A percentile compares a stretch with the other conserved stretches of the same genome.
These are phyloP conservation scores for Euplexia lucipara DNA, from an alignment of 2,888 invertebrate species.

Conservation along the genomic window DNA sequence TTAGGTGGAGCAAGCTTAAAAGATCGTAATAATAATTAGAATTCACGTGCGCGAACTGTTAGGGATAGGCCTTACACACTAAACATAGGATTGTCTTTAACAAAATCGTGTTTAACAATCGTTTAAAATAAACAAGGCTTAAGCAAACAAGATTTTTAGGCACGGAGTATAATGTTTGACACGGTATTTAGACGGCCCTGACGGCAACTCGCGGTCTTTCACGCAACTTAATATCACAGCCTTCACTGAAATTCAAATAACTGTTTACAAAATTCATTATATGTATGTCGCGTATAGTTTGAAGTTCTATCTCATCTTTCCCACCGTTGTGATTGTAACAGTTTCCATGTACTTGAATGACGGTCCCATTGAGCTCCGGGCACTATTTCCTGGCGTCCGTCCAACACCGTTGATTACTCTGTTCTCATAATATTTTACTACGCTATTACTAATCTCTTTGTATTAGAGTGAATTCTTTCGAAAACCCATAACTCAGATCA, in stretches of 20 bases:
- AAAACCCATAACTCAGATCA: conserved; percentile 75
- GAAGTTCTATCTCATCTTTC: conserved; percentile 7
- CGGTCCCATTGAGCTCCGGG: conserved; percentile 73
- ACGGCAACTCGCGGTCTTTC: conserved; percentile 29
- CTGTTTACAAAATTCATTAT: too few species aligned
- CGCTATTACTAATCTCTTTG: conserved; percentile 67
- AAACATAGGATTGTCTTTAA: not conserved
- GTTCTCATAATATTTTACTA: conserved; percentile 79
- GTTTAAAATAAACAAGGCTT: conserved; percentile 35
- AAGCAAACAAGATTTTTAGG: conserved; percentile 30
- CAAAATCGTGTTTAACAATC: conserved; percentile 29
- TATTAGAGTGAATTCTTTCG: conserved; percentile 71
- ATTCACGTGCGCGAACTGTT: conserved; percentile 18
- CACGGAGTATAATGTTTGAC: conserved; percentile 14
- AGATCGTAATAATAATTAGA: conserved; percentile 39
- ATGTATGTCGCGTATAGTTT: too few species aligned
- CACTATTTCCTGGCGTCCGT: conserved; percentile 73
- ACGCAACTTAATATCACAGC: conserved; percentile 5
- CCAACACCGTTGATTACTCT: conserved; percentile 79
- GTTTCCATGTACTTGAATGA: conserved; percentile 72
- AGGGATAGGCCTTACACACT: conserved; percentile 3
- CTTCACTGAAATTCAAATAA: not conserved
- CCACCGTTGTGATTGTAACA: conserved; percentile 23
- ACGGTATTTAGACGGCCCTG: conserved; percentile 23
- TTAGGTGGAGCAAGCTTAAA: conserved; percentile 29